Evolutionary conservation across 2,113 vertebrate species (phyloP).

Genomic region (Pelecanus crispus): DNA sequence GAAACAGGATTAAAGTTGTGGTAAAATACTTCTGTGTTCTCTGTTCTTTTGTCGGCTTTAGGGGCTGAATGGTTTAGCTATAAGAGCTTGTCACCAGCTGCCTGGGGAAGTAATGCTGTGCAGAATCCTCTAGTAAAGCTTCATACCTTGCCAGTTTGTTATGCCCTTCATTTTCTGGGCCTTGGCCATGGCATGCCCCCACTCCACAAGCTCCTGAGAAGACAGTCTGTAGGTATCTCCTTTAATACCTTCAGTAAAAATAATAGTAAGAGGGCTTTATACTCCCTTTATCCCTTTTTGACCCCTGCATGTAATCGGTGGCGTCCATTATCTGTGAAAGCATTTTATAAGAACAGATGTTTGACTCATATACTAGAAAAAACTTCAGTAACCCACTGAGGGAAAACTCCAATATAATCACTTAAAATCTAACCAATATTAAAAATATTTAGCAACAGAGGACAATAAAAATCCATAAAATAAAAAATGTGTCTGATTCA

Average conservation of each 20-base stretch:
- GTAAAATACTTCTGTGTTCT: background rate
- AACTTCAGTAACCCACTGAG: background rate
- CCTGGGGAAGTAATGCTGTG: fast-evolving
- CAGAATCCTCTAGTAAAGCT: background rate
- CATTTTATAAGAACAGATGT: background rate
- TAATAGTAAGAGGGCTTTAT: background rate
- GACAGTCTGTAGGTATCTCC: background rate
- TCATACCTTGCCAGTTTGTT: background rate
- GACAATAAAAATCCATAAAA: background rate
- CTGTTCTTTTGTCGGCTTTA: background rate
- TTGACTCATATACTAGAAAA: background rate
- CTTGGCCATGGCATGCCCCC: background rate
- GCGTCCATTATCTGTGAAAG: background rate
- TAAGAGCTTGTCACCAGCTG: background rate
- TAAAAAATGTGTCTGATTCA: background rate
- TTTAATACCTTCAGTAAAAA: background rate
- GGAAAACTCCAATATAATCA: background rate
- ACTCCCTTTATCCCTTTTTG: background rate
- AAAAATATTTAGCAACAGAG: conserved; percentile 1
- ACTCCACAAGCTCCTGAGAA: background rate
- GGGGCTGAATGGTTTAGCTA: background rate
- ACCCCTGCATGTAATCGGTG: background rate
- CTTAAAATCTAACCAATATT: background rate
- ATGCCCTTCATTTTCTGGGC: background rate
- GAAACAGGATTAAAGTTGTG: background rate